Evolutionary conservation across 2,797 vertebrate species (phyloP).

Genomic region (Erpetoichthys calabaricus): DNA sequence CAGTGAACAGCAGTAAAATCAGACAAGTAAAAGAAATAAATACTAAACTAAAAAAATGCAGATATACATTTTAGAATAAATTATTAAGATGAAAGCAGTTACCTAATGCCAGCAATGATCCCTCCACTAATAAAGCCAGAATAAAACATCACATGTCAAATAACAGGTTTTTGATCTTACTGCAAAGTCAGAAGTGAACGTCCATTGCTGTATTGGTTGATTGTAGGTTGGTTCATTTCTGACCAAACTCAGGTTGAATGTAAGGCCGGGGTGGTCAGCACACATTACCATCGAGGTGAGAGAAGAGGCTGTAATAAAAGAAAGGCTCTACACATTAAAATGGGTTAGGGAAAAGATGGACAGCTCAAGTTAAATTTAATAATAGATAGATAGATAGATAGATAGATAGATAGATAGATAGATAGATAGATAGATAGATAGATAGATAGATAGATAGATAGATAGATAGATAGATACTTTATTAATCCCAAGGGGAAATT

Average conservation of each 20-base stretch:
- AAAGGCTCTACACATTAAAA: not conserved
- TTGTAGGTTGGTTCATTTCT: constrained; percentile 73
- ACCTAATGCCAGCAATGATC: no score
- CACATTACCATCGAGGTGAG: constrained; percentile 70
- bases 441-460: no score
- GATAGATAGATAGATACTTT: no score
- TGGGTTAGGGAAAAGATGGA: not conserved
- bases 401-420: no score
- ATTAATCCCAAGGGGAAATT: no score
- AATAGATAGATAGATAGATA: no score
- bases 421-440: no score
- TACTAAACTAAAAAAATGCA: not conserved
- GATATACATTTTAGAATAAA: not conserved
- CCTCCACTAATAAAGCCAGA: no score
- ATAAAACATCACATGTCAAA: no score
- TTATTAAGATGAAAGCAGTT: no score
- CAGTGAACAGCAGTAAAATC: no score
- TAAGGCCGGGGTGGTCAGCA: constrained; percentile 63
- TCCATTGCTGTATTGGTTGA: constrained; percentile 83
- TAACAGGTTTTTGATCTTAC: constrained; percentile 39
- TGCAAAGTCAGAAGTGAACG: constrained; percentile 78
- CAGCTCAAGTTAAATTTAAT: no score
- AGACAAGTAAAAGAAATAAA: not conserved
- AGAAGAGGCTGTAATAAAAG: constrained; percentile 44
- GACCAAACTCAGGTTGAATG: constrained; percentile 71